Percentiles rank a stretch among this genome's conserved stretches.
Conservation (phyloP, 2,113 vertebrate species). For the Coracopsis vasa region DNA sequence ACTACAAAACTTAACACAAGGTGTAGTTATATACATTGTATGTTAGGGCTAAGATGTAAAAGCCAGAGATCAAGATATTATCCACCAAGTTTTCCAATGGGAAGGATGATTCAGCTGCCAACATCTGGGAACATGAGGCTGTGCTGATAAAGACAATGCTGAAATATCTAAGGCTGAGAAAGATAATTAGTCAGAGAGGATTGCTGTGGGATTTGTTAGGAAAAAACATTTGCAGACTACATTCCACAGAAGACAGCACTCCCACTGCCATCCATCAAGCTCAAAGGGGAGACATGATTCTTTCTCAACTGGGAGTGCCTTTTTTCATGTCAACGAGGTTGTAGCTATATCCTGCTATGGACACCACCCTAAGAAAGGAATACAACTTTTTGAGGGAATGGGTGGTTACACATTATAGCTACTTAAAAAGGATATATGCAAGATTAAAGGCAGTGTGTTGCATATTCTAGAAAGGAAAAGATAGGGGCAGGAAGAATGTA, state of each 20-base stretch:
- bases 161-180: neutral
- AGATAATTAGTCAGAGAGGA: neutral
- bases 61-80: neutral
- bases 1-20: neutral
- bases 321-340: neutral
- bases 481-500: neutral
- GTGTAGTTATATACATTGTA: neutral
- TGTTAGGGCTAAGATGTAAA: neutral
- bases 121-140: neutral
- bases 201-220: neutral
- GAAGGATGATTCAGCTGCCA: neutral
- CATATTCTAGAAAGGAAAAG: neutral
- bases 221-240: neutral
- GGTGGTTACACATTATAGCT: neutral
- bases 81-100: neutral
- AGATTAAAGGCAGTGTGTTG: neutral
- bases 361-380: neutral
- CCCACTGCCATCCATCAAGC: neutral
- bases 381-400: neutral
- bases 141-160: neutral
- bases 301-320: neutral
- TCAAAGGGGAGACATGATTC: neutral
- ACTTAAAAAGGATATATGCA: neutral
- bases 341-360: neutral
- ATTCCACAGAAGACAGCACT: neutral